A percentile compares a stretch with the other conserved stretches of the same genome.
Conservation (phyloP, 2,797 vertebrate genomes). For the Aulostomus chinensis region DNA sequence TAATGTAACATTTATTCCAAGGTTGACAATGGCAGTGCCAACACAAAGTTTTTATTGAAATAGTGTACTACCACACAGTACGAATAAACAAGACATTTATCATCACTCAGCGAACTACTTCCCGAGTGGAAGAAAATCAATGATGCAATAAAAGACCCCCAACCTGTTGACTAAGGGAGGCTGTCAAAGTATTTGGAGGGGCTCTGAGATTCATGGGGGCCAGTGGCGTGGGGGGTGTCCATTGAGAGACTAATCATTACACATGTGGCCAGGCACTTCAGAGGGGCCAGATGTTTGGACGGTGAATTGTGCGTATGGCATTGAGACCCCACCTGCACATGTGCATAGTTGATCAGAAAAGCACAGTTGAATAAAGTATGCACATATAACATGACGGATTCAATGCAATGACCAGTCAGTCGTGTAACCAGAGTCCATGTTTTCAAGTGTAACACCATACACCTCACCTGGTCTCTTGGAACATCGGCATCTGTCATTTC, state of each 20-base stretch:
- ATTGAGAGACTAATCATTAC: constrained; percentile 68
- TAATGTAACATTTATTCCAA: constrained; percentile 22
- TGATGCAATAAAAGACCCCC: constrained; percentile 32
- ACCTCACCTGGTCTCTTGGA: no score
- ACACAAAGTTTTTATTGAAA: constrained; percentile 39
- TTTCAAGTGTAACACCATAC: no score
- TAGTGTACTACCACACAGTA: background rate
- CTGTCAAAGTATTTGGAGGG: constrained; percentile 39
- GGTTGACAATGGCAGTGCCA: constrained; percentile 30
- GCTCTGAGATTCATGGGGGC: constrained; percentile 40
- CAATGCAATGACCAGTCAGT: no score
- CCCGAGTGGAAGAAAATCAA: constrained; percentile 13
- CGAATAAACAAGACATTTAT: constrained; percentile 40
- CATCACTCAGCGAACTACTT: constrained; percentile 18
- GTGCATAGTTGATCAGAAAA: constrained; percentile 26
- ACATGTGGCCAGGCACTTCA: constrained; percentile 63
- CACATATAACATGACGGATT: no score
- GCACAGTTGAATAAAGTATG: constrained; percentile 6
- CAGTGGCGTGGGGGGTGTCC: constrained; percentile 5
- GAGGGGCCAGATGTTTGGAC: constrained; percentile 71
- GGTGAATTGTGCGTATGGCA: constrained; percentile 43
- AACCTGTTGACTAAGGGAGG: constrained; percentile 16
- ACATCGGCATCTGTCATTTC: no score
- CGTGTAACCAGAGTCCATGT: no score
- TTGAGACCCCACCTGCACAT: constrained; percentile 51